Base-by-base conservation (phyloP, 1,140 invertebrate species). In the Mercenaria mercenaria region DNA sequence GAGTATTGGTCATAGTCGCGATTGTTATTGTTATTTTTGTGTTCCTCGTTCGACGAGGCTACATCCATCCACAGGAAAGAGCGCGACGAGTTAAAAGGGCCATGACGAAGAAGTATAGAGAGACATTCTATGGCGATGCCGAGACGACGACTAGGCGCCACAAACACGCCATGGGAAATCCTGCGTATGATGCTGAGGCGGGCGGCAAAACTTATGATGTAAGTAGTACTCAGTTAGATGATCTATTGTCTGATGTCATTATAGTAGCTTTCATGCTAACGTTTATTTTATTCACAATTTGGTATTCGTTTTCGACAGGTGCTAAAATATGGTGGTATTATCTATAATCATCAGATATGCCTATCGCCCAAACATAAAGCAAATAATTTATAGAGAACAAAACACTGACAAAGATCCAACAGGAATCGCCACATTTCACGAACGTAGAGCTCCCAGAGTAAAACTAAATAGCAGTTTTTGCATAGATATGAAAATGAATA, bases 21-120 rank as follows among this genome's bases (percentile, higher is more conserved):
- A 47, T 85, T 26, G 26, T 37, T 23, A 74, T 85, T n/a, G 34
- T 85, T 18, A 67, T 85, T 6, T 41, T 85, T 47, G 67, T 85
- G 0, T 23, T 85, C 37, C 82, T 85, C 47, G 82, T 74, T 26
- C 82, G 82, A 0, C 34, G 43, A 47, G 82, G 82, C 18, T 41
- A 67, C 41, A 52, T 85, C 8, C 43, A 69, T 20, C 61, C 61
- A 10, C 82, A 47, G 29, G 50, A 69, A 52, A 61, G 41, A 52
- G 67, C 32, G 6, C 23, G 29, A 18, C 64, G 67, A 15, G 67
- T 85, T 8, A 50, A 26, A 15, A 34, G 82, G 11, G 82, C 82
- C 18, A 43, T 85, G 32, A 74, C 67, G 15, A 85, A 43, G 82
- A 67, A 67, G 29, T 72, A 72, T 41, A 43, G 82, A 41, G 8